Base-by-base conservation (phyloP, 2,888 invertebrate genomes). In the Dryadula phaetusa region DNA sequence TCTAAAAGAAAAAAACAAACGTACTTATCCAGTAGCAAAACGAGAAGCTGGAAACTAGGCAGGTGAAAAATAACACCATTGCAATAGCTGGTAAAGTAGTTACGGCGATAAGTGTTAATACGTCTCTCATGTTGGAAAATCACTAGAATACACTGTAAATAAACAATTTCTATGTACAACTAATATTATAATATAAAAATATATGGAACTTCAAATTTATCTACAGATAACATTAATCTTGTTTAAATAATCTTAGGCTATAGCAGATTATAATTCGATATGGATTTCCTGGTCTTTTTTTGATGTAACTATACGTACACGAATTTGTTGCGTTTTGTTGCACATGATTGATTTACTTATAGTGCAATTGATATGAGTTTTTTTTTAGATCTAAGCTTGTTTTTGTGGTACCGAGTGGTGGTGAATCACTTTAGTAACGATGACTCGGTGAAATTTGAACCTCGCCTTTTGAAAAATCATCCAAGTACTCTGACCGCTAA, bases 271-370 rank as follows among this genome's bases (percentile, higher is more conserved):
- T 52, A 16, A 52, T 52, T 28, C 12, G 16, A 52, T 52, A 18
- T 3, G 1, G 16, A 16, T n/a, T 52, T 52, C 4, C 28, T 18
- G 10, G 12, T 16, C 32, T 52, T 28, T 52, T 52, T 18, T 28
- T 10, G n/a, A n/a, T n/a, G n/a, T n/a, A 52, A 52, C 16, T 4
- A 52, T 32, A 3, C 8, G 28, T 16, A 32, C 7, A 10, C 16
- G 28, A 52, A 52, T 28, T 52, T 5, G 28, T 32, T 28, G 16
- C 16, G 52, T 32, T 8, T 28, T 52, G 52, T 52, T 28, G 0
- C 52, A 32, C 52, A 28, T 32, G 52, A 52, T 52, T 25, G 10
- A 28, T 28, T 52, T 52, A 52, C 52, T 12, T 28, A 28, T 52
- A 52, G 32, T 52, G 28, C 28, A 28, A 37, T 10, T 37, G 37